phyloP scores from a whole-genome alignment of 2,888 invertebrate genomes.

The Copidosoma aretas region DNA sequence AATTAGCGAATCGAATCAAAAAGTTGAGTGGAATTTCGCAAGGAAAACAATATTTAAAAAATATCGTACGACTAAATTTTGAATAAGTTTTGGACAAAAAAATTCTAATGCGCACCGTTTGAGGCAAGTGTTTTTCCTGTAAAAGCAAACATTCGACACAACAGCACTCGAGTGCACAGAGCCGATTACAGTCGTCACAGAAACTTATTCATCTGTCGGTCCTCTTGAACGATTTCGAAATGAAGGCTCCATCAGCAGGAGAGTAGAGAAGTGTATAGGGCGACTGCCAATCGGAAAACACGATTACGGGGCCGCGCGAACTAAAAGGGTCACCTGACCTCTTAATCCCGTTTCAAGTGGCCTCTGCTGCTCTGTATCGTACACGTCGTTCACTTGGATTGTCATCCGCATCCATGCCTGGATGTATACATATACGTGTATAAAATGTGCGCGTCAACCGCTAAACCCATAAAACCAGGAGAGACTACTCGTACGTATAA shows the following conservation, averaged over 20 bases:
- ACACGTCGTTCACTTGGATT: background rate
- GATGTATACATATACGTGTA: background rate
- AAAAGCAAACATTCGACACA: too few species aligned
- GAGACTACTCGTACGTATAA: slow-evolving; percentile 42
- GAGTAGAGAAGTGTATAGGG: background rate
- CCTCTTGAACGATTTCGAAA: background rate
- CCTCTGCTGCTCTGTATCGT: background rate
- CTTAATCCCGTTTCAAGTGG: slow-evolving; percentile 35
- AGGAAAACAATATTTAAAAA: too few species aligned
- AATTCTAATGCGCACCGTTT: too few species aligned
- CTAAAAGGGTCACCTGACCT: slow-evolving; percentile 33
- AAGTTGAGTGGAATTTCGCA: too few species aligned
- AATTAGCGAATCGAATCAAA: too few species aligned
- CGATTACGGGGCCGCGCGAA: slow-evolving; percentile 18
- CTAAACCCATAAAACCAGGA: slow-evolving; percentile 49
- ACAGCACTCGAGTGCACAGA: background rate
- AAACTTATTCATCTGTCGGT: background rate
- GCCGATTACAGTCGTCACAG: background rate
- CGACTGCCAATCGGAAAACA: slow-evolving; percentile 42
- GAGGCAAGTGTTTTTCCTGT: too few species aligned
- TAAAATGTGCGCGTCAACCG: slow-evolving; percentile 40
- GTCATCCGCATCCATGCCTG: too few species aligned
- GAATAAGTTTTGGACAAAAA: too few species aligned
- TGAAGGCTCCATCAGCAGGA: too few species aligned
- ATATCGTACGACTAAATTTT: too few species aligned